A percentile compares a stretch with the other conserved stretches of the same genome.
Evolutionary conservation across 2,113 vertebrate genomes (phyloP).

Genomic region (Syngnathoides biaculeatus): DNA sequence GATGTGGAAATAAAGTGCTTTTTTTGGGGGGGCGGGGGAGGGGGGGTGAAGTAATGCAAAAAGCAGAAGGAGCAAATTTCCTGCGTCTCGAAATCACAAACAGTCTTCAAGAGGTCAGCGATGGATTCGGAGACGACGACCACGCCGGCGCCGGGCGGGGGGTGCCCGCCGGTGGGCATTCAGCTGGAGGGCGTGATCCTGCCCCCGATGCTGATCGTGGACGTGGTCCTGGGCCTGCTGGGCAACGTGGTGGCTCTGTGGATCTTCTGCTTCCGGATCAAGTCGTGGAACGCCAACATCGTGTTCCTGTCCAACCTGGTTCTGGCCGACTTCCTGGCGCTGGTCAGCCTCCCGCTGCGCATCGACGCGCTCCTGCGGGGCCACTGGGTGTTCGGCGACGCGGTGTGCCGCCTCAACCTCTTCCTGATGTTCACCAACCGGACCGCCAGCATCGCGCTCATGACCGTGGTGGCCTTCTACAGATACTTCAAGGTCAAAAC

Average conservation of each 20-base stretch:
- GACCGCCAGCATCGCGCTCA: slow-evolving; percentile 69
- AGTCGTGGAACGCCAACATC: slow-evolving; percentile 64
- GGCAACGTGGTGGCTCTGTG: slow-evolving; percentile 67
- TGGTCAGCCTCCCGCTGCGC: slow-evolving; percentile 68
- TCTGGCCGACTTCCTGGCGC: slow-evolving; percentile 68
- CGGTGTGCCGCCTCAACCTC: slow-evolving; percentile 63
- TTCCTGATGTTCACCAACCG: slow-evolving; percentile 74
- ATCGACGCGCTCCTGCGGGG: slow-evolving; percentile 64
- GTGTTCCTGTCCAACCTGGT: slow-evolving; percentile 73
- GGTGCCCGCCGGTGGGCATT: slow-evolving; percentile 60
- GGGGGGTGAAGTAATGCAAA: slow-evolving; percentile 9
- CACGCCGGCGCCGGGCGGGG: neutral
- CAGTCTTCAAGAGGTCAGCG: neutral
- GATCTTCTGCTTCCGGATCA: slow-evolving; percentile 70
- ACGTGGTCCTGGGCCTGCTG: slow-evolving; percentile 68
- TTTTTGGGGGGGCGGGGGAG: neutral
- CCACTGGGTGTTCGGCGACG: slow-evolving; percentile 65
- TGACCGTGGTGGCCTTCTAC: slow-evolving; percentile 69
- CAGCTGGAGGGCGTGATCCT: slow-evolving; percentile 55
- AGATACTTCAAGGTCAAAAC: slow-evolving; percentile 71
- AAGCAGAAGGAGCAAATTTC: slow-evolving; percentile 27
- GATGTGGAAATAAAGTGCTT: neutral
- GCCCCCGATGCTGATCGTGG: slow-evolving; percentile 61
- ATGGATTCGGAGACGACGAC: neutral
- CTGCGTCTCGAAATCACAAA: slow-evolving; percentile 4